These are phyloP conservation scores for Stictonetta naevosa DNA, from an alignment of 2,113 vertebrate species.

Conservation along the genomic window DNA sequence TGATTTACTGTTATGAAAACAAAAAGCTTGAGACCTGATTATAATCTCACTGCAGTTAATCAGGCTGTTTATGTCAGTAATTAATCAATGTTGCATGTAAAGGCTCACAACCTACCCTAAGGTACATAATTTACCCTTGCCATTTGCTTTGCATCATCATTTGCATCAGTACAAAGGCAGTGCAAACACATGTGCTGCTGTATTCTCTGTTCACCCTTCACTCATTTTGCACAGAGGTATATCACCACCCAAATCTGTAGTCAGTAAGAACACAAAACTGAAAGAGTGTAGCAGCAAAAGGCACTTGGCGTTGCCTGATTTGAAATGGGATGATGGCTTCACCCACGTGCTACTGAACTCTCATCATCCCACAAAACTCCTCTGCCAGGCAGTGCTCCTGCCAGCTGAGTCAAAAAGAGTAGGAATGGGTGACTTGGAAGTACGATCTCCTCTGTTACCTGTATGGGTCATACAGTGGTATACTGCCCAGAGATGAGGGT, in stretches of 20 bases:
- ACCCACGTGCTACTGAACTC: background rate
- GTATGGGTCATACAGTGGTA: rapidly evolving
- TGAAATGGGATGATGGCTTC: background rate
- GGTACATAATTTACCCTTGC: conserved; percentile 30
- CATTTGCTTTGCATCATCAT: conserved; percentile 23
- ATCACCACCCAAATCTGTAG: background rate
- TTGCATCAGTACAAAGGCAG: background rate
- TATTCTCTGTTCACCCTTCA: background rate
- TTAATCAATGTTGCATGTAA: conserved; percentile 55
- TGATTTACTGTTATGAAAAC: conserved; percentile 60
- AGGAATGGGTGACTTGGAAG: background rate
- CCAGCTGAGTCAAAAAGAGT: background rate
- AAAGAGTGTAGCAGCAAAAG: background rate
- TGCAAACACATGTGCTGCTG: background rate
- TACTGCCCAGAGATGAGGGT: background rate
- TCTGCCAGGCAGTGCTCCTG: background rate
- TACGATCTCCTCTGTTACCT: background rate
- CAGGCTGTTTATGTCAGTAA: conserved; percentile 52
- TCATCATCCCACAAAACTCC: background rate
- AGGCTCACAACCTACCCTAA: conserved; percentile 23
- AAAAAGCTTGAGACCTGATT: conserved; percentile 52
- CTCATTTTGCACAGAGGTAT: background rate
- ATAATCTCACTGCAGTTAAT: conserved; percentile 35
- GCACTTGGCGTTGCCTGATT: background rate
- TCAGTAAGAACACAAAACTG: background rate